phyloP scores from a whole-genome alignment of 2,888 invertebrate genomes.

The Clitarchus hookeri region DNA sequence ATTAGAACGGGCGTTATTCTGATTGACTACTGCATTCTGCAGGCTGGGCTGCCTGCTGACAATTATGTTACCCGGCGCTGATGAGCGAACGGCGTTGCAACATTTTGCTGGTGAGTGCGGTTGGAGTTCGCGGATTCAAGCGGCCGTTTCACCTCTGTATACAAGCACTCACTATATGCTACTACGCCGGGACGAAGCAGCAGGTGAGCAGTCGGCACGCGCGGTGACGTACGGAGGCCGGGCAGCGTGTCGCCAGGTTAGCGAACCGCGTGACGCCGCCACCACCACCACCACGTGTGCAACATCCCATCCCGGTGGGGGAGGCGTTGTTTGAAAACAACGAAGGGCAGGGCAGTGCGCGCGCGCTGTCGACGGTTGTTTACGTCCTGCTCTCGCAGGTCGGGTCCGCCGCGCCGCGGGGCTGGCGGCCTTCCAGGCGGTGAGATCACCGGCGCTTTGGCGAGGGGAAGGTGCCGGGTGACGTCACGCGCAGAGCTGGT shows the following conservation, averaged over 20 bases:
- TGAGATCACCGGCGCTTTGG: neutral
- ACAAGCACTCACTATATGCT: too few relatives aligned
- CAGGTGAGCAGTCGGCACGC: too few relatives aligned
- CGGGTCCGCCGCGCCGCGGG: neutral
- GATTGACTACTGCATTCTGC: too few relatives aligned
- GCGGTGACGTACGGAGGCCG: neutral
- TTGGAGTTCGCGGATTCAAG: too few relatives aligned
- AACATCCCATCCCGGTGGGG: neutral
- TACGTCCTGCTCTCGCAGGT: neutral
- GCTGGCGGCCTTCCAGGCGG: conserved; percentile 3
- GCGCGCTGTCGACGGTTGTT: neutral
- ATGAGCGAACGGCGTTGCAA: too few relatives aligned
- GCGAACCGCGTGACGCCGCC: neutral
- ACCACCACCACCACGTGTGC: neutral
- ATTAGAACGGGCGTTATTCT: too few relatives aligned
- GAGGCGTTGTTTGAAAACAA: neutral
- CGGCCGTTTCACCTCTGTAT: too few relatives aligned
- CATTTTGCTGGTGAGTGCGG: too few relatives aligned
- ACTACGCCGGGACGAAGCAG: too few relatives aligned
- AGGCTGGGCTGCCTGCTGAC: too few relatives aligned
- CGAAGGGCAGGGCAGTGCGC: neutral
- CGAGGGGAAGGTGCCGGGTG: neutral
- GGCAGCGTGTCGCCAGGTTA: neutral
- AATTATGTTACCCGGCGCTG: too few relatives aligned
- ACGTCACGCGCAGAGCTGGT: neutral